Conservation (phyloP, 2,888 invertebrate species). For the Mechanitis messenoides region DNA sequence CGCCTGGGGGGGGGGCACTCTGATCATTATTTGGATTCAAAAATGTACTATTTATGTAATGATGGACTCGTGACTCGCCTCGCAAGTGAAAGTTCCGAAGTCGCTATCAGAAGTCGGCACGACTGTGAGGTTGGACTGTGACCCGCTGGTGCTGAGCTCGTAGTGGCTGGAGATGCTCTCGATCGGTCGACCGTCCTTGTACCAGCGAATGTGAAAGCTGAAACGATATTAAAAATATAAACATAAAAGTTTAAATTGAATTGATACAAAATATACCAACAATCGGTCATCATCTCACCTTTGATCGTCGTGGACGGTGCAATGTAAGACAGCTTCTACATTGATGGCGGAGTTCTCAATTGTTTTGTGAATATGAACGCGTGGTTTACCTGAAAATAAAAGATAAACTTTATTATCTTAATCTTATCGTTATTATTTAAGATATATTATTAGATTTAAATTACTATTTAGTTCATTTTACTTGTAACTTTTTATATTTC, state of each 20-base stretch:
- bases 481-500: no score
- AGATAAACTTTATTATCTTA: neutral
- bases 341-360: slow-evolving; percentile 54
- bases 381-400: slow-evolving; percentile 50
- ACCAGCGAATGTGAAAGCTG: slow-evolving; percentile 60
- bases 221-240: neutral
- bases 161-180: slow-evolving; percentile 40
- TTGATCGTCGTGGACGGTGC: slow-evolving; percentile 49
- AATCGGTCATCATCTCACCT: slow-evolving; percentile 41
- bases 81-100: slow-evolving; percentile 64
- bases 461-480: no score
- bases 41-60: no score
- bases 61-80: slow-evolving; percentile 39
- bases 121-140: slow-evolving; percentile 57
- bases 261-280: no score
- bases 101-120: slow-evolving; percentile 44
- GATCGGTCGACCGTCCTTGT: slow-evolving; percentile 51
- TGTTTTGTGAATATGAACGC: slow-evolving; percentile 49
- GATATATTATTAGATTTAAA: no score
- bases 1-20: slow-evolving; percentile 41
- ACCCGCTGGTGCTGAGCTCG: slow-evolving; percentile 42
- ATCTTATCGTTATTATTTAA: no score
- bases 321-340: slow-evolving; percentile 55
- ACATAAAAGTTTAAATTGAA: neutral
- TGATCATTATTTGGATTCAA: no score